These are phyloP conservation scores for Paraescarpia echinospica DNA, from an alignment of 1,140 invertebrate species.

Conservation along the genomic window DNA sequence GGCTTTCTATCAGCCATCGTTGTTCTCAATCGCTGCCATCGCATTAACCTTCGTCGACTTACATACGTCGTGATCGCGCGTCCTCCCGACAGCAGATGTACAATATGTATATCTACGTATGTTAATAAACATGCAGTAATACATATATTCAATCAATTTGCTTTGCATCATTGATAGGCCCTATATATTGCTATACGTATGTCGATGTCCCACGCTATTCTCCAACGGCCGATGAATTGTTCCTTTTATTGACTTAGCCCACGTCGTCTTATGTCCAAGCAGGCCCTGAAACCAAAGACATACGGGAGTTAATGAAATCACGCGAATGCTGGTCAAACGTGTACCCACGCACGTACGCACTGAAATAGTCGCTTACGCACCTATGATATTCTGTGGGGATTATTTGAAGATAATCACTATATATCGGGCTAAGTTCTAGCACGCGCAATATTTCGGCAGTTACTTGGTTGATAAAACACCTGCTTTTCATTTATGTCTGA, in stretches of 20 bases:
- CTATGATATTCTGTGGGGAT: neutral
- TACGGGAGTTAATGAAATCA: neutral
- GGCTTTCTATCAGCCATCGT: neutral
- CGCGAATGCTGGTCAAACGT: neutral
- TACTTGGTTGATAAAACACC: neutral
- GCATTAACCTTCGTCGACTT: neutral
- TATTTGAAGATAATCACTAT: neutral
- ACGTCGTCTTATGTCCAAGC: neutral
- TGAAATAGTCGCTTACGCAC: neutral
- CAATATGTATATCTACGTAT: neutral
- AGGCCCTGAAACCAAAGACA: neutral
- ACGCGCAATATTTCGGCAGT: neutral
- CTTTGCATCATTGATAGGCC: neutral
- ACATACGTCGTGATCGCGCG: neutral
- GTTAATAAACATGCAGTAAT: neutral
- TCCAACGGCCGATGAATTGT: neutral
- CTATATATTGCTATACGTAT: neutral
- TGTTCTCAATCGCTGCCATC: neutral
- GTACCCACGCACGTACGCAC: neutral
- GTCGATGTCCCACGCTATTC: neutral
- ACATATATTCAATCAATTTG: neutral
- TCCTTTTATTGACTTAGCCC: neutral
- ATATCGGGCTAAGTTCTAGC: no score
- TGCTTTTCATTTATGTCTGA: neutral
- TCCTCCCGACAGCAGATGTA: neutral